phyloP scores from a whole-genome alignment of 2,113 vertebrate genomes.

The Passerina amoena region DNA sequence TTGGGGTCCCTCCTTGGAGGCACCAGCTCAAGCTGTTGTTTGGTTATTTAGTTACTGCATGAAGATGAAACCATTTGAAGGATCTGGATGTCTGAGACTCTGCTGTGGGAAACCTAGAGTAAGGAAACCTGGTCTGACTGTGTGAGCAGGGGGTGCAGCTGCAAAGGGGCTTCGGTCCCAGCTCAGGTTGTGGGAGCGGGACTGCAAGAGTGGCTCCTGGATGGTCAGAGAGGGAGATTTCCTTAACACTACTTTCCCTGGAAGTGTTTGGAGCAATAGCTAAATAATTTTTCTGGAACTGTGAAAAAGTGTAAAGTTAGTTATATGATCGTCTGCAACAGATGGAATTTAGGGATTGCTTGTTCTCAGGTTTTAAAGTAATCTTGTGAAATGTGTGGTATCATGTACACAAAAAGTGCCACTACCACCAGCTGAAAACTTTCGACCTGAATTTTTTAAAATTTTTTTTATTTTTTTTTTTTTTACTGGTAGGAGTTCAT shows the following conservation, averaged over 20 bases:
- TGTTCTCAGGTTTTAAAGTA: background rate
- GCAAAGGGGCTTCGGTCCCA: background rate
- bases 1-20: rapidly evolving
- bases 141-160: background rate
- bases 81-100: background rate
- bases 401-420: background rate
- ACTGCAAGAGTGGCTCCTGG: background rate
- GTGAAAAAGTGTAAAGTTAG: background rate
- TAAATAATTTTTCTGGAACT: background rate
- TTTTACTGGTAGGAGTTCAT: background rate
- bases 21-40: background rate
- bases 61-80: background rate
- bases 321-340: background rate
- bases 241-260: background rate
- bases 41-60: background rate
- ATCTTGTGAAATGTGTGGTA: background rate
- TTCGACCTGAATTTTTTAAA: background rate
- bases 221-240: background rate
- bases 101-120: background rate
- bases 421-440: background rate
- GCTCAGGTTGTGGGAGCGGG: background rate
- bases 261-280: background rate
- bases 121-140: background rate
- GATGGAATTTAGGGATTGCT: background rate
- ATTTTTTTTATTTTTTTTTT: too few relatives aligned